Evolutionary conservation across 1,140 invertebrate species (phyloP), one percentile per base, ranked within the genome.

Genomic region (Diorhabda carinulata): DNA sequence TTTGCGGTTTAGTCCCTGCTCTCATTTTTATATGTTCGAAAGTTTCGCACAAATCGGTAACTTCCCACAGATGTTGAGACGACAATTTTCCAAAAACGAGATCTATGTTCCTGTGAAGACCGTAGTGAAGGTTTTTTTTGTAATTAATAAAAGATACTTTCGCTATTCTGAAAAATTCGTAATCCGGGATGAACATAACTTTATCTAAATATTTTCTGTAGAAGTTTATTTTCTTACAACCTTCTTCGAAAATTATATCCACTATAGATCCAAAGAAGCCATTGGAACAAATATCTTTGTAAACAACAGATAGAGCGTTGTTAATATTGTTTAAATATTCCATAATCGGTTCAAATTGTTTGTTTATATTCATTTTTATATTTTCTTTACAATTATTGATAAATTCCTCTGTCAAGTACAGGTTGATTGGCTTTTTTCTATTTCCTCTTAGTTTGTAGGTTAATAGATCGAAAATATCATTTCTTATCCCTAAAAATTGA

Each of bases 381-480:
- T 69, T 43, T 45, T 62, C 45, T 40, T 75, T 70, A 43, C 70
- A 69, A 5, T 72, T 64, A 6, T 61, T 40, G 7, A 78, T 67
- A 65, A 78, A 78, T 43, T 78, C 73, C 6, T 75, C 41, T 1
- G 76, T 78, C 62, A 78, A 43, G 66, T 70, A 75, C 2, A 76
- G 60, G 41, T 59, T 61, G 5, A 40, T 60, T 72, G 7, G 70
- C 71, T 61, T 73, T 74, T 25, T 64, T 81, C 77, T 64, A 61
- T 40, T 70, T 68, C 59, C 66, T 73, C 62, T 4, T 6, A 52
- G 47, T 52, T n/a, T 52, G n/a, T 3, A 52, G n/a, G 58, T 42
- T 4, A 9, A 9, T 62, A 40, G 3, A 8, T 43, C n/a, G 61
- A 40, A 10, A n/a, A 8, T 47, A 6, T 62, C 59, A 68, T 40